Base-by-base conservation (phyloP, 2,113 vertebrate species). In the Vulpes ferrilata region DNA sequence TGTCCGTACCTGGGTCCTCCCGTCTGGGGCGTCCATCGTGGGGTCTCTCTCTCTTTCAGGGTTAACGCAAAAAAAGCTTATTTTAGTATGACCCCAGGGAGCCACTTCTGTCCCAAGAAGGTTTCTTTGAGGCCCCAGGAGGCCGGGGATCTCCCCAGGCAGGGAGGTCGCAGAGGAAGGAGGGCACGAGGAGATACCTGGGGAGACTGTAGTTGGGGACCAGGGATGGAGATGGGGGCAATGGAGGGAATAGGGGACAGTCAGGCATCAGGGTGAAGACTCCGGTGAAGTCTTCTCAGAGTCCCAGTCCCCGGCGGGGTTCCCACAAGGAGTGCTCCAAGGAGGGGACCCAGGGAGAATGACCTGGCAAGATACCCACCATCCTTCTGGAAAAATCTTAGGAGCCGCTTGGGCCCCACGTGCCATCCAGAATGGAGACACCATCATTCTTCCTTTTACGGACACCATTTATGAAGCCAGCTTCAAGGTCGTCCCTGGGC, bases 291-390 rank as follows among this genome's bases (percentile, higher is more conserved):
- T 23, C 27, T 22, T 7, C 51, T 43, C 62, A 74, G 90, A 57
- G 16, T 11, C 48, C 27, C 51, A 2, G 43, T 9, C 67, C 19
- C 12, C 12, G 4, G 60, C 19, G 15, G 73, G 17, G 25, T 15
- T 17, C 0, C 0, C 0, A 53, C 7, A 2, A 38, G 30, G 57
- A 27, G 3, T 30, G 53, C 22, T 25, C 82, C 16, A 27, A 59
- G 19, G 12, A 3, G 0, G 4, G 38, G 48, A 1, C 23, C 27
- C 10, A 0, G 2, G 65, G 30, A 25, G 13, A 30, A 1, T 9
- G 13, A 76, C 43, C 51, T 23, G n/a, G 12, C 0, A 0, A 12
- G 7, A 48, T 1, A 3, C 0, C 17, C n/a, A 7, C 80, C 35
- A 0, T 4, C 27, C 57, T 12, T 6, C 43, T 13, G 4, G 55